A percentile compares a stretch with the other conserved stretches of the same genome.
Conservation (phyloP, 2,888 invertebrate genomes). For the Drosophila pseudotakahashii region DNA sequence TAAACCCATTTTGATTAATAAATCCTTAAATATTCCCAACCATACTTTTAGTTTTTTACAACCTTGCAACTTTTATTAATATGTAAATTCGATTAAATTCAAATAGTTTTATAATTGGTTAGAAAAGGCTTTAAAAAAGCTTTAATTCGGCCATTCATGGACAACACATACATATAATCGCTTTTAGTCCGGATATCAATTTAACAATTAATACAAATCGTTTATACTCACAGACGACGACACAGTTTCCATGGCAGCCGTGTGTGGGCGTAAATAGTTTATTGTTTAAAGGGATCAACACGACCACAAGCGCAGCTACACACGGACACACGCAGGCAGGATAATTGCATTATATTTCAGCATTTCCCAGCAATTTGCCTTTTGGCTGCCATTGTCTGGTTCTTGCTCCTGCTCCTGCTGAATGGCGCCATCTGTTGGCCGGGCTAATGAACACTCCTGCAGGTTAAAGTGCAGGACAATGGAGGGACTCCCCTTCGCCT, state of each 20-base stretch:
- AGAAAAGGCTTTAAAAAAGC: neutral
- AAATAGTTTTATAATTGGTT: neutral
- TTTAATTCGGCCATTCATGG: neutral
- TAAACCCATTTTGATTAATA: neutral
- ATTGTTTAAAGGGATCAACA: constrained; percentile 38
- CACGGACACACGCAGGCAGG: constrained; percentile 1
- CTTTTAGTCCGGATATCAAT: constrained; percentile 32
- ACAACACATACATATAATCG: constrained; percentile 12
- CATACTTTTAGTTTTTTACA: too few relatives aligned
- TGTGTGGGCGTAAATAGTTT: constrained; percentile 28
- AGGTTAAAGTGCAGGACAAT: constrained; percentile 13
- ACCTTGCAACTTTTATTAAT: too few relatives aligned
- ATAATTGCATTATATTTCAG: constrained; percentile 40
- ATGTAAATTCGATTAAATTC: too few relatives aligned
- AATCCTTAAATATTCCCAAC: too few relatives aligned
- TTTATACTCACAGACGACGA: constrained; percentile 11
- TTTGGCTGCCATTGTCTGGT: constrained; percentile 45
- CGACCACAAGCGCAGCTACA: constrained; percentile 24
- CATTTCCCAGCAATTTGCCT: constrained; percentile 53
- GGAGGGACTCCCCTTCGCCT: constrained; percentile 1
- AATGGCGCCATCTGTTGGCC: constrained; percentile 35
- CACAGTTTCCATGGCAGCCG: constrained; percentile 24
- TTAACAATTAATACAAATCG: constrained; percentile 31
- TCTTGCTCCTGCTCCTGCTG: constrained; percentile 5
- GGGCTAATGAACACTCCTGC: constrained; percentile 32